A percentile compares a stretch with the other conserved stretches of the same genome.
phyloP scores from a whole-genome alignment of 2,797 vertebrate genomes.

The Phaenicophaeus curvirostris region DNA sequence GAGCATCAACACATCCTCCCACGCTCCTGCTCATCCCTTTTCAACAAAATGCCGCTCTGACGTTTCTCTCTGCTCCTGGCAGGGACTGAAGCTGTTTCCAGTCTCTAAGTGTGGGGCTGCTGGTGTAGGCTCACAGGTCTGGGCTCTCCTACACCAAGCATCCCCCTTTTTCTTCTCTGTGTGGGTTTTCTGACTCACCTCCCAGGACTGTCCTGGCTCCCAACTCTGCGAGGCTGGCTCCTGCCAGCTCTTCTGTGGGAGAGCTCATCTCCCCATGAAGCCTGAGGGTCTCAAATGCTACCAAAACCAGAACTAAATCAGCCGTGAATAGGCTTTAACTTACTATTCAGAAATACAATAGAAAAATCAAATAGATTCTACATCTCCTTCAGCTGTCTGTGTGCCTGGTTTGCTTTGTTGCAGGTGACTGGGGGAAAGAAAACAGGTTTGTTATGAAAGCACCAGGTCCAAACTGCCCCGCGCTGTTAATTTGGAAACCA shows the following conservation, averaged over 20 bases:
- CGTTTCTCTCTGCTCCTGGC: not conserved
- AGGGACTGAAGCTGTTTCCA: not conserved
- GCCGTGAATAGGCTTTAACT: constrained; percentile 43
- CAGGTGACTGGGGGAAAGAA: constrained; percentile 37
- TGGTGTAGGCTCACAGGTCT: not conserved
- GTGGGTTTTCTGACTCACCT: not conserved
- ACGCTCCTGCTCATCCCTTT: not conserved
- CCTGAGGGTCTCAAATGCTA: not conserved
- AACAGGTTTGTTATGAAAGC: constrained; percentile 63
- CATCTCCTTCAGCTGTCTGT: not conserved
- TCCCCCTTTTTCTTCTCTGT: not conserved
- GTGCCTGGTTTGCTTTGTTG: constrained; percentile 41
- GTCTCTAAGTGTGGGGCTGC: not conserved
- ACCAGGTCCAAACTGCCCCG: not conserved
- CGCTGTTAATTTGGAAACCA: not conserved
- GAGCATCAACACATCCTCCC: constrained; percentile 48
- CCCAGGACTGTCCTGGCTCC: not conserved
- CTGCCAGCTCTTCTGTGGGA: not conserved
- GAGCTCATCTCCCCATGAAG: not conserved
- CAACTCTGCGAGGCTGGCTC: not conserved
- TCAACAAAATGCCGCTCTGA: constrained; percentile 20
- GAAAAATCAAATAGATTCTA: constrained; percentile 52
- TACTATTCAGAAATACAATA: constrained; percentile 54
- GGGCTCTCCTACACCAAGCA: not conserved
- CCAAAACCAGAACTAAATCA: constrained; percentile 18